These are phyloP conservation scores for Drosophila nebulosa DNA, from an alignment of 1,140 invertebrate species.

Conservation along the genomic window DNA sequence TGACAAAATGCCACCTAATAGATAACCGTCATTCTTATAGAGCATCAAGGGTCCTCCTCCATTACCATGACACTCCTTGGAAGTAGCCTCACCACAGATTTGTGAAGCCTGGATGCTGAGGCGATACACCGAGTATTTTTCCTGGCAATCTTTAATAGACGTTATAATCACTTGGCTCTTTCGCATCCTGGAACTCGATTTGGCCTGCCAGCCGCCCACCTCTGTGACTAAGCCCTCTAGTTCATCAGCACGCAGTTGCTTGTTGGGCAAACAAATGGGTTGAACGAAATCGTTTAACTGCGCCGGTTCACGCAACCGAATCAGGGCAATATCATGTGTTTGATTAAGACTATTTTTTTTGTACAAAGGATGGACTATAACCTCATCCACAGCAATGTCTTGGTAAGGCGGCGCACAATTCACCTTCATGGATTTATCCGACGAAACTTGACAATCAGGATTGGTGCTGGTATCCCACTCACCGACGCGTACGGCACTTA, in stretches of 20 bases:
- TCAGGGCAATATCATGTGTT: conserved; percentile 87
- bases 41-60: conserved; percentile 83
- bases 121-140: conserved; percentile 25
- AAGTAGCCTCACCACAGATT: conserved; percentile 36
- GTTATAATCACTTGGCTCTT: conserved; percentile 77
- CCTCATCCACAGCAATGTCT: conserved; percentile 84
- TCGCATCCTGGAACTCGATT: conserved; percentile 83
- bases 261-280: conserved; percentile 90
- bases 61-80: conserved; percentile 78
- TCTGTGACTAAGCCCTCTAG: conserved; percentile 83
- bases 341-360: conserved; percentile 67
- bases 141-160: conserved; percentile 43
- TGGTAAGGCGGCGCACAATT: conserved; percentile 83
- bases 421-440: neutral
- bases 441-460: conserved; percentile 60
- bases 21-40: conserved; percentile 80
- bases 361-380: conserved; percentile 86
- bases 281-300: conserved; percentile 81
- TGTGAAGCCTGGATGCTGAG: conserved; percentile 41
- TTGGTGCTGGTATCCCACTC: conserved; percentile 75
- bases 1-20: conserved; percentile 85
- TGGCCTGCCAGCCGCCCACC: conserved; percentile 91
- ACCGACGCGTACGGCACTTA: conserved; percentile 71
- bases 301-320: conserved; percentile 85
- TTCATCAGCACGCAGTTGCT: conserved; percentile 73